Percentiles rank a stretch among this genome's conserved stretches.
Conservation (phyloP, 2,113 vertebrate genomes). For the Machaerirhynchus nigripectus region DNA sequence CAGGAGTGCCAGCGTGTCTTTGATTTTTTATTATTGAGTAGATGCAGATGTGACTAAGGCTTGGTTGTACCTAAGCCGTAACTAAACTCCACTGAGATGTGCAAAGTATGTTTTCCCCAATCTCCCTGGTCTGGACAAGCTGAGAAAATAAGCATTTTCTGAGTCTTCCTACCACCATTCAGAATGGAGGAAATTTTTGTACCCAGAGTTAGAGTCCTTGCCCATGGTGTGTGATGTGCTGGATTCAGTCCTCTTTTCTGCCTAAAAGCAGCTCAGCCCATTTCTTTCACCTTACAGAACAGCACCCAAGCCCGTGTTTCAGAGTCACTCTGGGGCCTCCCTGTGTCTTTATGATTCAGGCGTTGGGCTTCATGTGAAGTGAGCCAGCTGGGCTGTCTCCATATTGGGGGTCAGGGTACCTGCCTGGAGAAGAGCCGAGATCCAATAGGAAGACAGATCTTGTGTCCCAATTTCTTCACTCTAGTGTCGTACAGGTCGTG, state of each 20-base stretch:
- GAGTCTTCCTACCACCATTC: not conserved
- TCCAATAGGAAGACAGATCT: not conserved
- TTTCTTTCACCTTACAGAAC: not conserved
- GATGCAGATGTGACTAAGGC: not conserved
- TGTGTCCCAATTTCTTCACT: not conserved
- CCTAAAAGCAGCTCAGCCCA: not conserved
- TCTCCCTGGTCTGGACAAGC: not conserved
- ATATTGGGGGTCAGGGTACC: not conserved
- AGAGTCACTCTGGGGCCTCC: not conserved
- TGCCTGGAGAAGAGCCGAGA: not conserved
- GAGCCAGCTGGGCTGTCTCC: not conserved
- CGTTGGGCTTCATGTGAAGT: not conserved
- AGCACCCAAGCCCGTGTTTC: not conserved
- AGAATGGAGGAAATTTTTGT: not conserved
- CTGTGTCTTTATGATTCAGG: not conserved
- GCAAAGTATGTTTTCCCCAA: not conserved
- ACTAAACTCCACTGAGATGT: not conserved
- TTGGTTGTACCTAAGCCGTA: not conserved
- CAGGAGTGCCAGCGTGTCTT: not conserved
- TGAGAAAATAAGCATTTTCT: not conserved
- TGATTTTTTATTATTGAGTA: not conserved
- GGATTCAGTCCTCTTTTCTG: not conserved
- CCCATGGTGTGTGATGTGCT: fast-evolving
- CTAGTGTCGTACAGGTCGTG: fast-evolving
- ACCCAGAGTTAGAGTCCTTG: not conserved